Evolutionary conservation across 2,113 vertebrate genomes (phyloP), one percentile per base, ranked within the genome.

Genomic region (Callaeas wilsoni): DNA sequence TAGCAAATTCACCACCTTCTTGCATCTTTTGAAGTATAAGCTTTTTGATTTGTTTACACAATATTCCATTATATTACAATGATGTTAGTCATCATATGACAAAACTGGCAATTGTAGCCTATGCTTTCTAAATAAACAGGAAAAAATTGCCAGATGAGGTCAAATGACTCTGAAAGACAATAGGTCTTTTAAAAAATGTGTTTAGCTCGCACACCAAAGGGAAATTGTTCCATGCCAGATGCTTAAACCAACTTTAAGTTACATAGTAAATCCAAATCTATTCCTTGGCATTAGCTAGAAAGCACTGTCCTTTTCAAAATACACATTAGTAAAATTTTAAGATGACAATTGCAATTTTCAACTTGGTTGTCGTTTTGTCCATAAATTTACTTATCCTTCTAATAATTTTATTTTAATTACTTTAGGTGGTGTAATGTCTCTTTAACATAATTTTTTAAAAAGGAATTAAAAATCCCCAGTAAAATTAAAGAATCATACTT

Each of bases 121-220:
- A 55, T 67, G 69, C 91, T 95, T 92, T 84, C 91, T 90, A 95
- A 96, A 91, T 77, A 93, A 97, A 97, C 85, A 95, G 55, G 57
- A 90, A 94, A 74, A 79, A 83, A 65, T 55, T 94, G 92, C 78
- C 95, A 96, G 77, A 94, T 91, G 42, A 89, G 57, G 87, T 96
- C 94, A 97, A 93, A 89, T 78, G 92, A 87, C 77, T 76, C 62
- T 37, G 50, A 75, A 94, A 90, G 70, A 95, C 93, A 97, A 93
- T 20, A 82, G 60, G 33, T 64, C 84, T 89, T 97, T 94, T 37
- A 75, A 88, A 59, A 90, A 88, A 62, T 37, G 35, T 76, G 49
- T 90, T 93, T 88, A 85, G 74, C 49, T 89, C 85, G 70, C 27
- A 69, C 37, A 68, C 60, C 74, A 85, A 95, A 79, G 44, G 20